A percentile compares a stretch with the other conserved stretches of the same genome.
phyloP scores from a whole-genome alignment of 2,113 vertebrate genomes.

The Narcine bancroftii region DNA sequence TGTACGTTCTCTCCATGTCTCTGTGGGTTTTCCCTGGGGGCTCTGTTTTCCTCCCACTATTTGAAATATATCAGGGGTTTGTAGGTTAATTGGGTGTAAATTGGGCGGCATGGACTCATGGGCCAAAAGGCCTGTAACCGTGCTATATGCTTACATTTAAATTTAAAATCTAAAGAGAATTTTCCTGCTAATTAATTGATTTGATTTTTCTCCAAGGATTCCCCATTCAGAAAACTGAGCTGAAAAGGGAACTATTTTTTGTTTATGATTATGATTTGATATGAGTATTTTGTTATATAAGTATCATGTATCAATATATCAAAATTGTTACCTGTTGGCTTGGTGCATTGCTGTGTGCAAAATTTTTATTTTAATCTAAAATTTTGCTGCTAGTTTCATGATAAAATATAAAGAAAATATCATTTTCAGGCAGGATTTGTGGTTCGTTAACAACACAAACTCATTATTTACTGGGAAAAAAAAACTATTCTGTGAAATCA shows the following conservation, averaged over 20 bases:
- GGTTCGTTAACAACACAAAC: neutral
- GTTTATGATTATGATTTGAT: too few relatives aligned
- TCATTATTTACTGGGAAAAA: neutral
- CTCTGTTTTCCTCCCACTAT: too few relatives aligned
- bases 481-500: neutral
- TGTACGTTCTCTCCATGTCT: neutral
- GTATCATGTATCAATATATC: too few relatives aligned
- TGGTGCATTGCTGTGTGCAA: neutral
- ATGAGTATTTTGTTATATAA: too few relatives aligned
- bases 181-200: conserved; percentile 5
- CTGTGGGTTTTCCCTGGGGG: neutral
- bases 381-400: neutral
- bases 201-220: neutral
- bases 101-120: too few relatives aligned
- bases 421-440: neutral
- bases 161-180: too few relatives aligned
- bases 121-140: too few relatives aligned
- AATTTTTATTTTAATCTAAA: neutral
- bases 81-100: too few relatives aligned
- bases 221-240: neutral
- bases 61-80: too few relatives aligned
- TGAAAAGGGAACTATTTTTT: neutral
- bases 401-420: neutral
- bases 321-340: too few relatives aligned
- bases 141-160: too few relatives aligned